Conservation (phyloP, 2,113 vertebrate species). For the Boleophthalmus pectinirostris region DNA sequence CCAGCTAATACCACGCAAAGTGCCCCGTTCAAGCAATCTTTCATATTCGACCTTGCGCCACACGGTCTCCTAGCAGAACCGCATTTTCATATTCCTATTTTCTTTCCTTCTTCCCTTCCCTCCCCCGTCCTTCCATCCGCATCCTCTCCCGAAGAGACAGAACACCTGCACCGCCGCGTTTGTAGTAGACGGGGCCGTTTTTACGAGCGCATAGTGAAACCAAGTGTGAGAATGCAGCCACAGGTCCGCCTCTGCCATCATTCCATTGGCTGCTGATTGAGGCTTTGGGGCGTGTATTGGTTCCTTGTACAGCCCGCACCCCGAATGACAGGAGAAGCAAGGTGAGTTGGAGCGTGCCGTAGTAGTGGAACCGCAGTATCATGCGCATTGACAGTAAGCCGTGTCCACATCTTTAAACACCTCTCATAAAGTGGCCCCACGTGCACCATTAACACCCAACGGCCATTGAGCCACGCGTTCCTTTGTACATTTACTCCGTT, state of each 20-base stretch:
- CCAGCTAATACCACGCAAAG: slow-evolving; percentile 88
- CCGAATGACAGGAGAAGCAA: slow-evolving; percentile 79
- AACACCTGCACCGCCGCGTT: slow-evolving; percentile 80
- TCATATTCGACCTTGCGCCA: slow-evolving; percentile 79
- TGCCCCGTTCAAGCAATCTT: slow-evolving; percentile 82
- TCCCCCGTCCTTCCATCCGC: slow-evolving; percentile 82
- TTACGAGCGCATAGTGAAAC: slow-evolving; percentile 83
- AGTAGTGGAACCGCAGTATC: slow-evolving; percentile 94
- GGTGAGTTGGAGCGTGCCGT: slow-evolving; percentile 92
- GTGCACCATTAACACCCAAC: slow-evolving; percentile 50
- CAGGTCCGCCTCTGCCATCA: slow-evolving; percentile 69
- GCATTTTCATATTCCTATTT: slow-evolving; percentile 62
- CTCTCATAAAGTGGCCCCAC: slow-evolving; percentile 54
- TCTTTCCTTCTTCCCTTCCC: slow-evolving; percentile 81
- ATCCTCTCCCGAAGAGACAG: slow-evolving; percentile 79
- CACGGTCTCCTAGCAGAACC: slow-evolving; percentile 60
- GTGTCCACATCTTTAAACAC: slow-evolving; percentile 66
- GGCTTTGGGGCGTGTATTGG: slow-evolving; percentile 80
- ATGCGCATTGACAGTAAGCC: slow-evolving; percentile 88
- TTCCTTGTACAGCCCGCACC: slow-evolving; percentile 59
- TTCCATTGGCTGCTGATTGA: slow-evolving; percentile 57
- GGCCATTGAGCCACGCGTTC: slow-evolving; percentile 24
- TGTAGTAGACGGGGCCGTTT: slow-evolving; percentile 79
- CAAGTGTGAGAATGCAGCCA: slow-evolving; percentile 81
- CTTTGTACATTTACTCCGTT: neutral